phyloP scores from a whole-genome alignment of 2,113 vertebrate genomes.

The Prochilodus magdalenae region DNA sequence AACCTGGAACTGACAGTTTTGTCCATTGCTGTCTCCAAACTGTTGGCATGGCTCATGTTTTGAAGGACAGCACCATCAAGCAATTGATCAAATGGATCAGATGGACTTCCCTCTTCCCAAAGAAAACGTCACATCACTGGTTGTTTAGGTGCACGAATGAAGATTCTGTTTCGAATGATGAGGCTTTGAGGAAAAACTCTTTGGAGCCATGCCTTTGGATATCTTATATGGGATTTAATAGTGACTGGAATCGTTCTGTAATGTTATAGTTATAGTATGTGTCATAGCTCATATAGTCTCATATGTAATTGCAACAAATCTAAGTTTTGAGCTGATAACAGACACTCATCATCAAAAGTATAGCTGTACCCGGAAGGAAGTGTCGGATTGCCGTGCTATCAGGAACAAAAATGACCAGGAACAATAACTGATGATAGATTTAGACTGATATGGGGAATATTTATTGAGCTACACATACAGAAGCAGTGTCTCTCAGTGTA shows the following conservation, averaged over 20 bases:
- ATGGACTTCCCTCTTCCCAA: neutral
- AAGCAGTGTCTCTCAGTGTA: too few relatives aligned
- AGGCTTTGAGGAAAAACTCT: neutral
- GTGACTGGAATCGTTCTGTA: neutral
- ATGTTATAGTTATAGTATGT: neutral
- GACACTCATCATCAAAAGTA: too few relatives aligned
- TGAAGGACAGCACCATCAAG: slow-evolving; percentile 6
- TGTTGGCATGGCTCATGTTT: slow-evolving; percentile 78
- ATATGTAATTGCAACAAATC: neutral
- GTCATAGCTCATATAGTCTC: neutral
- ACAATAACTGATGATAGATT: too few relatives aligned
- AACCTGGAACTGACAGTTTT: slow-evolving; percentile 71
- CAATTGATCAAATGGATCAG: neutral
- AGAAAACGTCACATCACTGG: neutral
- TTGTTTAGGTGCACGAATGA: neutral
- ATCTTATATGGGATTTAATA: neutral
- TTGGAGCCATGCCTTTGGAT: neutral
- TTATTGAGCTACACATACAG: too few relatives aligned
- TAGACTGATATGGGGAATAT: too few relatives aligned
- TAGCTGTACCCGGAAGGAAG: too few relatives aligned
- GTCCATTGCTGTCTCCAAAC: slow-evolving; percentile 76
- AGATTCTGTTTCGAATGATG: neutral
- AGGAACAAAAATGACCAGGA: too few relatives aligned
- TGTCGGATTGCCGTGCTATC: too few relatives aligned
- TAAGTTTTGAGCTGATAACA: neutral